A percentile compares a stretch with the other conserved stretches of the same genome.
Conservation (phyloP, 2,888 invertebrate species). For the Drosophila aldrichi region DNA sequence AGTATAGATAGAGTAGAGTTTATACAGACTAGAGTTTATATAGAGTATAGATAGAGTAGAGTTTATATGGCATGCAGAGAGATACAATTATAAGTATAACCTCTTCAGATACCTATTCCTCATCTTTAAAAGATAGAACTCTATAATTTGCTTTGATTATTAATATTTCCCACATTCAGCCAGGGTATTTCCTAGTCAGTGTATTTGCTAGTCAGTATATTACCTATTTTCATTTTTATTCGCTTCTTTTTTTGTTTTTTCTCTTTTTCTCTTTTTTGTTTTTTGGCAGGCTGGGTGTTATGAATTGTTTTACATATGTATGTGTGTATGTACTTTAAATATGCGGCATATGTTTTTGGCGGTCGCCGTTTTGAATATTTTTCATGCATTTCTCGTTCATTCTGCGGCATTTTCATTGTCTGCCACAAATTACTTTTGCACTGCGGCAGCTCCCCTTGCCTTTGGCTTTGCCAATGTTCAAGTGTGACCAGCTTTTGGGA, state of each 20-base stretch:
- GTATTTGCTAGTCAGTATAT: neutral
- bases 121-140: no score
- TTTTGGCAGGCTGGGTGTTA: slow-evolving; percentile 43
- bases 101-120: neutral
- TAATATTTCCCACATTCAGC: neutral
- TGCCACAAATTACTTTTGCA: slow-evolving; percentile 56
- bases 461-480: slow-evolving; percentile 13
- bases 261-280: slow-evolving; percentile 4
- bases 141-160: neutral
- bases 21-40: no score
- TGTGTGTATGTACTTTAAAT: slow-evolving; percentile 46
- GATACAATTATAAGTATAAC: no score
- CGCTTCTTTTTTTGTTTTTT: slow-evolving; percentile 4
- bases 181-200: neutral
- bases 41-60: no score
- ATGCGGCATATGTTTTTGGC: slow-evolving; percentile 62
- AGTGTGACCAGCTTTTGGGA: slow-evolving; percentile 27
- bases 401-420: slow-evolving; percentile 48
- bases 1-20: no score
- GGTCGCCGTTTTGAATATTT: slow-evolving; percentile 58
- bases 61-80: no score
- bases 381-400: slow-evolving; percentile 38
- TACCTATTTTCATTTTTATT: slow-evolving; percentile 17
- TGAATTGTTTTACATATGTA: slow-evolving; percentile 67
- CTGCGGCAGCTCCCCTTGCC: slow-evolving; percentile 45